Percentiles rank a stretch among this genome's conserved stretches.
These are phyloP conservation scores for Pygoscelis adeliae DNA, from an alignment of 2,113 vertebrate species.

Conservation along the genomic window DNA sequence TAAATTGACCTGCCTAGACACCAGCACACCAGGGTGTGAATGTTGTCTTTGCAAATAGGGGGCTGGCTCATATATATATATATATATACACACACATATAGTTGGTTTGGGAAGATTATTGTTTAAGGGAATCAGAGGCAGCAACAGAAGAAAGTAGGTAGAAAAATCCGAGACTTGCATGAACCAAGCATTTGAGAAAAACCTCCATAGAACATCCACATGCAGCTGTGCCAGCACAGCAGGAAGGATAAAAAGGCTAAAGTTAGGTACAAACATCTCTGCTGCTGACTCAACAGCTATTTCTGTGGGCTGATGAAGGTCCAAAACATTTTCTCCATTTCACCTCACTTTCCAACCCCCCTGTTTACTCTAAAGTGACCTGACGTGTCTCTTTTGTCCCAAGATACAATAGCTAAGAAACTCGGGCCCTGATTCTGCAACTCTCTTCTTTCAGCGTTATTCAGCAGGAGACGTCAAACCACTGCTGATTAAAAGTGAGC, in stretches of 20 bases:
- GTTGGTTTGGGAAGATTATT: neutral
- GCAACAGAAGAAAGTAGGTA: neutral
- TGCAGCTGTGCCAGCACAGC: neutral
- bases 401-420: slow-evolving; percentile 20
- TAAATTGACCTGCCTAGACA: neutral
- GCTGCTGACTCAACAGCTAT: slow-evolving; percentile 16
- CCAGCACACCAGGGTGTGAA: neutral
- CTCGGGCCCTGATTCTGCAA: neutral
- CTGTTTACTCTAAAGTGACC: slow-evolving; percentile 37
- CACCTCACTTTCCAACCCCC: slow-evolving; percentile 9
- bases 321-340: slow-evolving; percentile 26
- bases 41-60: neutral
- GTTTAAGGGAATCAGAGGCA: neutral
- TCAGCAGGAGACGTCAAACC: neutral
- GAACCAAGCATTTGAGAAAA: neutral
- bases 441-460: neutral
- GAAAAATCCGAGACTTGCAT: neutral
- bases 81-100: too few species aligned
- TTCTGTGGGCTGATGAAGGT: slow-evolving; percentile 13
- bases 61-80: neutral
- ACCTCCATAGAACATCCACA: neutral
- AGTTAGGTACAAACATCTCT: neutral
- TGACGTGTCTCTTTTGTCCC: slow-evolving; percentile 1
- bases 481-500: neutral
- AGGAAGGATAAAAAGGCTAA: neutral